These are phyloP conservation scores for Pyrgilauda ruficollis DNA, from an alignment of 2,113 vertebrate species.

Conservation along the genomic window DNA sequence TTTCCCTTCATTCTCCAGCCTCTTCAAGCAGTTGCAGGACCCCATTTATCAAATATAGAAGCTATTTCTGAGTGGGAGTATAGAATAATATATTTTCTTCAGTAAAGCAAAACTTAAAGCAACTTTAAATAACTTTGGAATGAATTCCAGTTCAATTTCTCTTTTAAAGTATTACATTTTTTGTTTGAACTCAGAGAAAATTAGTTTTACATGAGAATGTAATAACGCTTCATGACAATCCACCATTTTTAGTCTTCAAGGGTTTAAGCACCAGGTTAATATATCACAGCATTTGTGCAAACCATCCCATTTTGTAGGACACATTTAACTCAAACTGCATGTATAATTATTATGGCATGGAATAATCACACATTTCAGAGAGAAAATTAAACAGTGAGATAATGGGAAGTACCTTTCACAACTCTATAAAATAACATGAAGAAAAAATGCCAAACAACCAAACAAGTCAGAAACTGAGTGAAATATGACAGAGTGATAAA, in stretches of 20 bases:
- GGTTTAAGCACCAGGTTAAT: background rate
- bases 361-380: background rate
- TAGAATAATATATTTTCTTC: background rate
- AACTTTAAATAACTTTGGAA: background rate
- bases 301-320: background rate
- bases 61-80: background rate
- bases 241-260: background rate
- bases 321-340: background rate
- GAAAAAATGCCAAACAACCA: background rate
- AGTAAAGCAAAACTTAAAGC: background rate
- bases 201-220: background rate
- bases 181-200: background rate
- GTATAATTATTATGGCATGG: background rate
- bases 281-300: background rate
- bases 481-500: background rate
- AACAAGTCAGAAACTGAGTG: background rate
- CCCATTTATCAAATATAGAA: background rate
- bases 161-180: background rate
- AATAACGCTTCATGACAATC: background rate
- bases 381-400: background rate
- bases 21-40: background rate
- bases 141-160: background rate
- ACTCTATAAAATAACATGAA: background rate
- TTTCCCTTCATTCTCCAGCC: background rate
- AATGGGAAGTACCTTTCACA: background rate